Conservation (phyloP, 2,113 vertebrate genomes). For the Nibea coibor region DNA sequence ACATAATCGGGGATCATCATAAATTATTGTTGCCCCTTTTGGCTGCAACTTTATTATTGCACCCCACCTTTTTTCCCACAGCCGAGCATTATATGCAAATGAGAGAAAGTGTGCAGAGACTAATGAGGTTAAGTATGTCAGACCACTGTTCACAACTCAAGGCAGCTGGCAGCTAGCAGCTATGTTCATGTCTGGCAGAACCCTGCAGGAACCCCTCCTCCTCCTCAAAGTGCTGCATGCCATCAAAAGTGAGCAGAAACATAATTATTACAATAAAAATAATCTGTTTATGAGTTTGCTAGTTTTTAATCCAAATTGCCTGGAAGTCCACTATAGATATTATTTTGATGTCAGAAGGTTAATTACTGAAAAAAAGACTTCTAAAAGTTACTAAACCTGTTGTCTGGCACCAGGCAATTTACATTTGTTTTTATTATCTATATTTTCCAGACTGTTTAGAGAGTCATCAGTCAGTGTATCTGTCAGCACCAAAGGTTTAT, state of each 20-base stretch:
- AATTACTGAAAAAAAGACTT: too few species aligned
- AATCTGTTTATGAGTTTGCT: constrained; percentile 48
- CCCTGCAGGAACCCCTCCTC: constrained; percentile 14
- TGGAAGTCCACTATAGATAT: constrained; percentile 26
- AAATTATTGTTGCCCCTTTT: constrained; percentile 60
- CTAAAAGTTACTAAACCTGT: constrained; percentile 3
- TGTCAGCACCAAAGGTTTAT: constrained; percentile 1
- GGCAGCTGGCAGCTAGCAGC: constrained; percentile 1
- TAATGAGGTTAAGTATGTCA: constrained; percentile 46
- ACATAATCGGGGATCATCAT: constrained; percentile 63
- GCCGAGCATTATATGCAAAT: constrained; percentile 53
- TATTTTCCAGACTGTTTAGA: background rate
- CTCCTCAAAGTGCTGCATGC: background rate
- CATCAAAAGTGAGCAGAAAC: constrained; percentile 18
- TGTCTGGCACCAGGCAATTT: background rate
- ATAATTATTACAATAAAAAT: constrained; percentile 16
- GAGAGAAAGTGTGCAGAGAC: constrained; percentile 37
- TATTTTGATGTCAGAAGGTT: constrained; percentile 50
- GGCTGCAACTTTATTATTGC: constrained; percentile 48
- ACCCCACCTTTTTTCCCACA: constrained; percentile 20
- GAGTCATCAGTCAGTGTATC: constrained; percentile 9
- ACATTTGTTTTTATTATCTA: background rate
- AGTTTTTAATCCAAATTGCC: constrained; percentile 51
- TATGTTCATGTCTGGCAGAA: constrained; percentile 17
- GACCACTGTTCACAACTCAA: constrained; percentile 28